phyloP scores from a whole-genome alignment of 2,113 vertebrate genomes.

The Strix aluco region DNA sequence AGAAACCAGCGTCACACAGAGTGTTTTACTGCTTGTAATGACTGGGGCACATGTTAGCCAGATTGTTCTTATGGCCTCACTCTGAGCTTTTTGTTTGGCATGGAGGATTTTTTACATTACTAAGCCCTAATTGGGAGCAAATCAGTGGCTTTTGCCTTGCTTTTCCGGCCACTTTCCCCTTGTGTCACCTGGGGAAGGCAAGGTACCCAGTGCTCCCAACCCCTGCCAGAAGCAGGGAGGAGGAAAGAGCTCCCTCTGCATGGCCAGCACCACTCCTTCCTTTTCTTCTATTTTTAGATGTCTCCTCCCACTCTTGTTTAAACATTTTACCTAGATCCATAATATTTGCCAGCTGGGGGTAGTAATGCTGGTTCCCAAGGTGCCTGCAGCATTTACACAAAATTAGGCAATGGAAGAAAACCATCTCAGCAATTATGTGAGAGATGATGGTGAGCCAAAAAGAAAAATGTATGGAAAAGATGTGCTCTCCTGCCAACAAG shows the following conservation, averaged over 20 bases:
- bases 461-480: slow-evolving; percentile 34
- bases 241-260: not conserved
- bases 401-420: slow-evolving; percentile 49
- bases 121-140: not conserved
- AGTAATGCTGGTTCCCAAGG: not conserved
- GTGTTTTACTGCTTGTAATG: not conserved
- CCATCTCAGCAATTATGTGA: slow-evolving; percentile 11
- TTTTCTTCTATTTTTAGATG: slow-evolving; percentile 9
- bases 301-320: slow-evolving; percentile 22
- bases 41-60: fast-evolving
- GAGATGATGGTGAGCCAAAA: slow-evolving; percentile 21
- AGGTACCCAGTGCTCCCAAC: not conserved
- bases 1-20: not conserved
- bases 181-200: not conserved
- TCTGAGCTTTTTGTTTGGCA: not conserved
- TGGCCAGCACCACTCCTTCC: not conserved
- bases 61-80: not conserved
- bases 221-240: fast-evolving
- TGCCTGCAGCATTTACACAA: not conserved
- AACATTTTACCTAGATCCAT: slow-evolving; percentile 41
- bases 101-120: not conserved
- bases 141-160: not conserved
- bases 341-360: slow-evolving; percentile 50
- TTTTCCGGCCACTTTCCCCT: not conserved
- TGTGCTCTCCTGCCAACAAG: slow-evolving; percentile 32